Base-by-base conservation (phyloP, 2,113 vertebrate genomes). In the Rhegmatorhina hoffmannsi region DNA sequence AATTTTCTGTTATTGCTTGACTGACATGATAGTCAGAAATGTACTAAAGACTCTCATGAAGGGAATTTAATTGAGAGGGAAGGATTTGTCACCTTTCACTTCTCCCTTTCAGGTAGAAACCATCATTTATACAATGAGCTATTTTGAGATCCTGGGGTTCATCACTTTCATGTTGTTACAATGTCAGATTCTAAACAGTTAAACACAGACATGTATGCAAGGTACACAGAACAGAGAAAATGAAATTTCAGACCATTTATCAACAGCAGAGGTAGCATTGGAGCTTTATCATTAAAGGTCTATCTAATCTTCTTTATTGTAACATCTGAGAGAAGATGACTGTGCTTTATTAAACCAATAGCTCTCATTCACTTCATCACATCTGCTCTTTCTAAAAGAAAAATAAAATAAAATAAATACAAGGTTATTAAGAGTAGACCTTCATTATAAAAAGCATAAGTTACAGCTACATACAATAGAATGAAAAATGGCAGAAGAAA, bases 291-390 rank as follows among this genome's bases (percentile, higher is more conserved):
- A 87, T 95, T 94, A 95, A 64, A 94, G 26, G 31, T 82, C 81
- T 95, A 88, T 95, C 90, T 97, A 96, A 96, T 95, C 94, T 93
- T 80, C 82, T 90, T 97, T 96, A 91, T 94, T 97, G 92, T 90
- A 95, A 95, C 96, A 96, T 96, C 96, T 95, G 82, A 97, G 72
- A 73, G 95, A 95, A 96, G 91, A 95, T 92, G 93, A 94, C 89
- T 94, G 87, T 86, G 78, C 81, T 96, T 97, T 97, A 96, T 97
- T 96, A 97, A 96, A 97, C 92, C 93, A 93, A 96, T 83, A 94
- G 95, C 84, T 97, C 96, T 96, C 90, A 79, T 97, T 96, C 97
- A 97, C 96, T 97, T 97, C 92, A 94, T 94, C 90, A 97, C 96
- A 97, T 97, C 97, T 97, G 95, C 92, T 97, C 38, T 95, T 95